phyloP scores from a whole-genome alignment of 2,888 invertebrate genomes.

The Pseudococcus longispinus region DNA sequence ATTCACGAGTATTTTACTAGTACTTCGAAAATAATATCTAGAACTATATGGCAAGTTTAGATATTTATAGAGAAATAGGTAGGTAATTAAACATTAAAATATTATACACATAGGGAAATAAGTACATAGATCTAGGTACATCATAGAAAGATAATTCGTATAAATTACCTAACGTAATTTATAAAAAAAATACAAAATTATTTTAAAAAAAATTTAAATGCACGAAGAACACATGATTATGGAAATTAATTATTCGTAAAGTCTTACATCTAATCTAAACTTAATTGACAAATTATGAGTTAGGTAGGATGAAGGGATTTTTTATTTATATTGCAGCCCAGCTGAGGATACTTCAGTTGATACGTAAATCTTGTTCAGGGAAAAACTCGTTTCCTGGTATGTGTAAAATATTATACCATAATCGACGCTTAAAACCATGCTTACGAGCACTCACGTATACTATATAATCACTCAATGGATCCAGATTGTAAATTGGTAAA shows the following conservation, averaged over 20 bases:
- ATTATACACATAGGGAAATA: neutral
- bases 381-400: neutral
- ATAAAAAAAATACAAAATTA: neutral
- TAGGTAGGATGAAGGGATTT: neutral
- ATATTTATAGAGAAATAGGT: neutral
- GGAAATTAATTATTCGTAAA: neutral
- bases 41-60: neutral
- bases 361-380: neutral
- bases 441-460: slow-evolving; percentile 22
- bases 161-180: neutral
- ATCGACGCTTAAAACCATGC: neutral
- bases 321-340: neutral
- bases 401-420: neutral
- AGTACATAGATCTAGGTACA: neutral
- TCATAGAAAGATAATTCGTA: neutral
- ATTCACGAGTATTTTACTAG: neutral
- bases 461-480: neutral
- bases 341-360: neutral
- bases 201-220: neutral
- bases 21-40: neutral
- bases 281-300: no score
- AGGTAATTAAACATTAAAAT: neutral
- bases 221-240: neutral
- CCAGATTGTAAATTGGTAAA: neutral
- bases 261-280: neutral